Conservation (phyloP, 1,140 invertebrate genomes). For the Parapsyche elsis region DNA sequence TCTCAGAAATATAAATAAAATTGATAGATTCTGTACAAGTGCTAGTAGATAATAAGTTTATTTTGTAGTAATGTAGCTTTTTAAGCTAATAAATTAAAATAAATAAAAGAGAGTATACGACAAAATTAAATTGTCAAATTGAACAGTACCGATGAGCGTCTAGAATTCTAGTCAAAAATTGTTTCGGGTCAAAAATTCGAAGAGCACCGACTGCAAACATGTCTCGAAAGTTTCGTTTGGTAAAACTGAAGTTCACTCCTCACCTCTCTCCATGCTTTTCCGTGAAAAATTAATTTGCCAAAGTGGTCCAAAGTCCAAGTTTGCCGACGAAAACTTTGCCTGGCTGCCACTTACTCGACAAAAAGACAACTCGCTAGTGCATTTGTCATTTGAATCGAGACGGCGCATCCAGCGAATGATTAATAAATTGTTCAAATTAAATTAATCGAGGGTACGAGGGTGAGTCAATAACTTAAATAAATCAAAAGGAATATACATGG, state of each 20-base stretch:
- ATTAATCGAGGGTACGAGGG: no score
- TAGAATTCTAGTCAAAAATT: not conserved
- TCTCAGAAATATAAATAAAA: no score
- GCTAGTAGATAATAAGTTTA: no score
- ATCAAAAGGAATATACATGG: no score
- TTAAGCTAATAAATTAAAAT: no score
- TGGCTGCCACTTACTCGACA: not conserved
- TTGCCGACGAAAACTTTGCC: conserved; percentile 3
- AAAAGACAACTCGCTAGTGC: conserved; percentile 26
- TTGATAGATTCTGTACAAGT: no score
- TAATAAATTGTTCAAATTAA: no score
- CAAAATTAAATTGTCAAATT: no score
- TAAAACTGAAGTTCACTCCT: not conserved
- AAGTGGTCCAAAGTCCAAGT: conserved; percentile 30
- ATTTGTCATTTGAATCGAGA: conserved; percentile 29
- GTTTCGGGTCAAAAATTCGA: not conserved
- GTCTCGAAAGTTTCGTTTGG: not conserved
- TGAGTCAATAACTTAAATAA: no score
- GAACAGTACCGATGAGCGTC: not conserved
- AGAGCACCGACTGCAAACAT: not conserved
- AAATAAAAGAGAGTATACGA: no score
- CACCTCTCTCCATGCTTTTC: not conserved
- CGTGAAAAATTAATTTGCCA: conserved; percentile 42
- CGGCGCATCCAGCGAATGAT: not conserved
- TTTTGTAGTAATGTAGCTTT: no score